Evolutionary conservation across 2,113 vertebrate species (phyloP).

Genomic region (Spheniscus mendiculus): DNA sequence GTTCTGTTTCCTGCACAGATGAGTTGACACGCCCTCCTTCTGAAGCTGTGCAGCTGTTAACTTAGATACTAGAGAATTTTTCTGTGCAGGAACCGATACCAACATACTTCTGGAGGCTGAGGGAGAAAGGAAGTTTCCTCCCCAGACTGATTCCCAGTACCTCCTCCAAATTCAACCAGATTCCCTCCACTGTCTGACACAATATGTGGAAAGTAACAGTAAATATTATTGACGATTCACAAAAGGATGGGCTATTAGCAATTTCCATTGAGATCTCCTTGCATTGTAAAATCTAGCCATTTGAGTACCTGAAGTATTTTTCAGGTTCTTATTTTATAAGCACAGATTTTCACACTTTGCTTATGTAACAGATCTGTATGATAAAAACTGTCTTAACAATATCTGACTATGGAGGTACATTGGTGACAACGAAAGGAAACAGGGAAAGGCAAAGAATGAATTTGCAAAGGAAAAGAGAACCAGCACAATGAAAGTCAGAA

Average conservation of each 20-base stretch:
- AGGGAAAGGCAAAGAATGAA: neutral
- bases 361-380: neutral
- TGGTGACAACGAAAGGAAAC: neutral
- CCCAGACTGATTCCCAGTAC: neutral
- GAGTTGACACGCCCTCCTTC: neutral
- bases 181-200: neutral
- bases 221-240: neutral
- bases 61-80: neutral
- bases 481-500: neutral
- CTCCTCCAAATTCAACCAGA: neutral
- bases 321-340: neutral
- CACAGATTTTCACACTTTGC: neutral
- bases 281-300: neutral
- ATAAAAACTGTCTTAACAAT: neutral
- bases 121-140: neutral
- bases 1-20: neutral
- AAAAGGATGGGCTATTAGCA: neutral
- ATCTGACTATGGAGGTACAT: neutral
- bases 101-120: neutral
- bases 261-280: neutral
- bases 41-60: neutral
- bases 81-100: neutral
- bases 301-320: neutral
- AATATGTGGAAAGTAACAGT: neutral
- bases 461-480: neutral